Percentiles rank a stretch among this genome's conserved stretches.
Evolutionary conservation across 2,113 vertebrate genomes (phyloP).

Genomic region (Burhinus oedicnemus): DNA sequence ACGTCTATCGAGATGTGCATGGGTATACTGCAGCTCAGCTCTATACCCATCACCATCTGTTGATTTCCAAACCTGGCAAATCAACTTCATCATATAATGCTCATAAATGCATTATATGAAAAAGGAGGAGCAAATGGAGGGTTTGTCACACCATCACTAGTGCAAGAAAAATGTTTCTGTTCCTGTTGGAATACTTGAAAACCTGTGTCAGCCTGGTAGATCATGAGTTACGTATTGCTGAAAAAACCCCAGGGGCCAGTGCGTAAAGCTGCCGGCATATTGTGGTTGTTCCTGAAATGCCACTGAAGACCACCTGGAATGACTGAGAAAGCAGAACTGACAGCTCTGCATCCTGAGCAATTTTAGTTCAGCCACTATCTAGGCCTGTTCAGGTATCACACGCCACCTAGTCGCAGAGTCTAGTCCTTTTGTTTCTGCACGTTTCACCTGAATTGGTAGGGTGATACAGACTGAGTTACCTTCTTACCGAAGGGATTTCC

Average conservation of each 20-base stretch:
- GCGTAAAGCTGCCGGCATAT: not conserved
- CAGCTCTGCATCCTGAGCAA: not conserved
- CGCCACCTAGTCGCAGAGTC: not conserved
- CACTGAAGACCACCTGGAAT: not conserved
- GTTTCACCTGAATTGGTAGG: not conserved
- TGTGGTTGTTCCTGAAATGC: not conserved
- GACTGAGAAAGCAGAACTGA: not conserved
- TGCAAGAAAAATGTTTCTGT: not conserved
- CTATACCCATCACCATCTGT: slow-evolving; percentile 42
- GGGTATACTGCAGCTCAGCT: slow-evolving; percentile 7
- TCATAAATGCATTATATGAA: not conserved
- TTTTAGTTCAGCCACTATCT: not conserved
- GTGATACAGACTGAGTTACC: not conserved
- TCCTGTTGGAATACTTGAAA: not conserved
- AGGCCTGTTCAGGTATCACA: not conserved
- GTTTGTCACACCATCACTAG: not conserved
- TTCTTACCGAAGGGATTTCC: not conserved
- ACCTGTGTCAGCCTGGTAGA: not conserved
- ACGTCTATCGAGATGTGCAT: slow-evolving; percentile 35
- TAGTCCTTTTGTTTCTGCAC: not conserved
- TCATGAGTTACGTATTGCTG: not conserved
- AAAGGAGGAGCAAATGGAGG: slow-evolving; percentile 23
- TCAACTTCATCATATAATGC: slow-evolving; percentile 41
- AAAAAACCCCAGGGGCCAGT: not conserved
- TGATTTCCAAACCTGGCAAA: slow-evolving; percentile 52